A percentile compares a stretch with the other conserved stretches of the same genome.
phyloP scores from a whole-genome alignment of 2,113 vertebrate species.

The Condylura cristata region DNA sequence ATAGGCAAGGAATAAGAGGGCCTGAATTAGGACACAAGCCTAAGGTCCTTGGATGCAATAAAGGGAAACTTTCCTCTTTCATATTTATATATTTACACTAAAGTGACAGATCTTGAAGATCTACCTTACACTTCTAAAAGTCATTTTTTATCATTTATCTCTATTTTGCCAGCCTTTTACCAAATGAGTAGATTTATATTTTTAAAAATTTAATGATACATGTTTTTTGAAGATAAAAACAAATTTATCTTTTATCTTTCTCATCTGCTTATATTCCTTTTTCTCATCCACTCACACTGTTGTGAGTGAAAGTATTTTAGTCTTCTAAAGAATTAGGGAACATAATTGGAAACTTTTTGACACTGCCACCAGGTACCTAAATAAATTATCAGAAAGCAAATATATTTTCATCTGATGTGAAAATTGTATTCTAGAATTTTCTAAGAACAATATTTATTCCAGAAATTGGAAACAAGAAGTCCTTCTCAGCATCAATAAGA shows the following conservation, averaged over 20 bases:
- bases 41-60: background rate
- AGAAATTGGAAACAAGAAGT: background rate
- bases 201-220: too few species aligned
- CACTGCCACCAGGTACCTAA: background rate
- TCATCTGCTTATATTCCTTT: background rate
- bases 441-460: background rate
- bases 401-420: background rate
- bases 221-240: too few species aligned
- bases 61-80: background rate
- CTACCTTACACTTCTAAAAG: background rate
- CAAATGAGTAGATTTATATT: background rate
- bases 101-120: background rate
- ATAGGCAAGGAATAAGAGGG: background rate
- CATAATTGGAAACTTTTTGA: background rate
- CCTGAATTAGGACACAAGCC: background rate
- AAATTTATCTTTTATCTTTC: background rate
- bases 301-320: background rate
- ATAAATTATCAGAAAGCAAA: conserved; percentile 5
- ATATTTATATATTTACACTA: background rate
- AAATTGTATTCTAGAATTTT: background rate
- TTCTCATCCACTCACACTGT: background rate
- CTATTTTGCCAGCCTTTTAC: background rate
- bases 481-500: background rate
- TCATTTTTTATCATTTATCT: background rate
- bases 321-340: background rate